Percentiles rank a stretch among this genome's conserved stretches.
Evolutionary conservation across 1,140 invertebrate species (phyloP).

Genomic region (Procambarus clarkii): DNA sequence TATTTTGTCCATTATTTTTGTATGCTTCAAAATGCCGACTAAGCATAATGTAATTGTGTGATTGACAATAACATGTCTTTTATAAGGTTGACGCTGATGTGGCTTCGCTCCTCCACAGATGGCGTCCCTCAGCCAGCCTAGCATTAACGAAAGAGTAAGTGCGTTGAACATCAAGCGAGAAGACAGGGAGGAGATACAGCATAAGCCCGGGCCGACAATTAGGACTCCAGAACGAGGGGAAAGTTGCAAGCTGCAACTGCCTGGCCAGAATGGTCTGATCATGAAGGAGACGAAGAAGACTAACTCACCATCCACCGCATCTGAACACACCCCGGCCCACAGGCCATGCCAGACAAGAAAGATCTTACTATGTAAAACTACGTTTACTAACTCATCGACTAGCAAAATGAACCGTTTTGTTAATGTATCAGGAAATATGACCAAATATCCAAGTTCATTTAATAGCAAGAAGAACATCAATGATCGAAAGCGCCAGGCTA

Average conservation of each 20-base stretch:
- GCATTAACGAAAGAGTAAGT: background rate
- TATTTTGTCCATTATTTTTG: too few species aligned
- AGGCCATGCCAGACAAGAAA: too few species aligned
- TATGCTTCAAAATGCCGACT: too few species aligned
- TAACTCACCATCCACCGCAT: too few species aligned
- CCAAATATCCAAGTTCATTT: background rate
- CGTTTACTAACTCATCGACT: background rate
- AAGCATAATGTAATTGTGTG: too few species aligned
- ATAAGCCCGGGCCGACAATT: background rate
- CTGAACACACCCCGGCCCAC: too few species aligned
- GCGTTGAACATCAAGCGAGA: background rate
- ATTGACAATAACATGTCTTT: too few species aligned
- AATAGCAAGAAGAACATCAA: background rate
- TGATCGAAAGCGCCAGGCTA: background rate
- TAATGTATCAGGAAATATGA: background rate
- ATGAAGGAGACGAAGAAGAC: background rate
- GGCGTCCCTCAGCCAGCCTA: background rate
- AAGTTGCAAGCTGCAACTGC: background rate
- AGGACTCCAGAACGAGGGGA: too few species aligned
- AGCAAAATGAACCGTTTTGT: background rate
- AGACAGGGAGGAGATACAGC: background rate
- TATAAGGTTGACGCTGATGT: too few species aligned
- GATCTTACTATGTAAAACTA: too few species aligned
- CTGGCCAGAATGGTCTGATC: background rate
- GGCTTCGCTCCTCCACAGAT: background rate